Base-by-base conservation (phyloP, 2,113 vertebrate genomes). In the Odontesthes bonariensis region DNA sequence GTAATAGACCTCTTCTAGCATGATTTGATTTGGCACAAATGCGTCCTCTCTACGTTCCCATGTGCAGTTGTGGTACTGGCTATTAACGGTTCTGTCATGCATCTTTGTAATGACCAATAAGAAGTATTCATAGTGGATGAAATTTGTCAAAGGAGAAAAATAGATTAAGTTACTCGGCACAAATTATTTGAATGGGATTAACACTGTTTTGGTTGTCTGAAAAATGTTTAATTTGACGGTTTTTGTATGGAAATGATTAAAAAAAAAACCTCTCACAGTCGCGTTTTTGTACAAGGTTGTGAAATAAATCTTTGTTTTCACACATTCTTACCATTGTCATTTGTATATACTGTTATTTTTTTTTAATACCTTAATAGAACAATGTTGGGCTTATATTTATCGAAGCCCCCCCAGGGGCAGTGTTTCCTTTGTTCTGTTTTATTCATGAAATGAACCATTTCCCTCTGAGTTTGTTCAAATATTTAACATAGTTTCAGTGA, bases 221-320 rank as follows among this genome's bases (percentile, higher is more conserved):
- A 13, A 56, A 49, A 75, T 53, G 47, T 66, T 63, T 22, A 58
- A 46, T 13, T 69, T 73, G 8, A 66, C 14, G 0, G 1, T 80
- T 81, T 90, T 87, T 85, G 67, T 84, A 79, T 74, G 44, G 53
- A 75, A 69, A 51, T 51, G 4, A 4, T 20, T 23, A 12, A 77
- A 47, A 8, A 19, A 19, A 49, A 12, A 84, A 83, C 20, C 2
- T 72, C 69, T 54, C 67, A 53, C 44, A 42, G 55, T 77, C 79
- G 49, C 64, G 58, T 86, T 91, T 93, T 92, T 91, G 69, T 92
- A 92, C 77, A 35, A 80, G 79, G 49, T 82, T 57, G 55, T 75
- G 66, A 86, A 94, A 92, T 92, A 92, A 93, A 93, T 67, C 27
- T 64, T 77, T 49, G 44, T 90, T 92, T 91, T 81, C 87, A 87